Evolutionary conservation across 2,888 invertebrate genomes (phyloP), one percentile per base, ranked within the genome.

Genomic region (Cinara cedri): DNA sequence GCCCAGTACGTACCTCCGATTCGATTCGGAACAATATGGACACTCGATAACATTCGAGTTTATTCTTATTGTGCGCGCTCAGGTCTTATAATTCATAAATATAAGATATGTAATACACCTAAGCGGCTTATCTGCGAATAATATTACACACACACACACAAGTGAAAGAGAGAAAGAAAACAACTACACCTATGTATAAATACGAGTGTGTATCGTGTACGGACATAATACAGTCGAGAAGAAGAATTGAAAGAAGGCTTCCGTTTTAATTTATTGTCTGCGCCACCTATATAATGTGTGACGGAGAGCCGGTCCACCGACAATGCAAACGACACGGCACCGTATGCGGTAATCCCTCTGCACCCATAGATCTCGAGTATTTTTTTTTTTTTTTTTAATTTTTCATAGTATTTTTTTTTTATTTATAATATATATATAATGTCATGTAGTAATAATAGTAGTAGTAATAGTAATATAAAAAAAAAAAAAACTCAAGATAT

Each of bases 201-300:
- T 34, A 34, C 34, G 34, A 34, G 34, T 34, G 6, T 34, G 3
- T 34, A 34, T 34, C 6, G 6, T 6, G 34, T 34, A 34, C 34
- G 34, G 3, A 34, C 34, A 34, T n/a, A 6, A 6, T 34, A 34
- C 46, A 26, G 44, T 54, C 16, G 70, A 68, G 49, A 60, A 62
- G 34, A 51, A 68, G 54, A 24, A 75, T 63, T 63, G 68, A 71
- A 51, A 68, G 65, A 81, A 72, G 76, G 70, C 75, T 81, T 71
- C 81, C 70, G 75, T 70, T 62, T 68, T 51, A 70, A 81, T 76
- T 81, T 76, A 76, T 76, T 10, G 76, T 76, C 63, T 63, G 68
- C 51, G 76, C 81, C 81, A 81, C 76, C 70, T 76, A 44, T n/a
- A n/a, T 76, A 81, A 71, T 46, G 76, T 70, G 57, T 66, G 63